Evolutionary conservation across 1,140 invertebrate genomes (phyloP), one percentile per base, ranked within the genome.

Genomic region (Leptopilina clavipes): DNA sequence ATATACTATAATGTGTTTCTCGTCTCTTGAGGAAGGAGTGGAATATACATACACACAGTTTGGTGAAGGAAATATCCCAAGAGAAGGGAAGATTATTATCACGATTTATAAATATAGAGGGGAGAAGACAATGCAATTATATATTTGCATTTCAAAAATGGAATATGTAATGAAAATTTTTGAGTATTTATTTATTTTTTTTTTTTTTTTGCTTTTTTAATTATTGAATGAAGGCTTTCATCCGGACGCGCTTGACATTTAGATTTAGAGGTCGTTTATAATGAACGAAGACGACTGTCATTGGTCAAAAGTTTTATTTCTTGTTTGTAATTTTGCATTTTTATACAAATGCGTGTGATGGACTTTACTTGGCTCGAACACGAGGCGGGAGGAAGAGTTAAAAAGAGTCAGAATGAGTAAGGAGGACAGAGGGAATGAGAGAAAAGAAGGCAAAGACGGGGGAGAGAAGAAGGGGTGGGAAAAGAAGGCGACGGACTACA

Each of bases 401-500:
- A 6, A 40, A 40, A 40, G 37, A 40, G 71, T 43, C 31, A 48
- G 11, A 40, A 40, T 40, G 73, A 70, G 31, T 73, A 73, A 40
- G 48, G 52, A 18, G 70, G 54, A 56, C 59, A 70, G 37, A 22
- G 54, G 71, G 54, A 17, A 74, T 22, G 17, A 65, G 37, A 10
- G 40, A 52, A 37, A 65, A 72, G 74, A 73, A 78, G 70, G 73
- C 59, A 48, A 73, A 73, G 12, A 72, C 70, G 48, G 40, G 65
- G 37, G 75, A 72, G 22, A 44, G 79, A 76, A 52, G 78, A 73
- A 59, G 79, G 72, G 80, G 19, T 74, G 75, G 78, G 56, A 65
- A 52, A 54, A 82, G 76, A 72, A 65, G 59, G 59, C 59, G 59
- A 65, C 59, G 59, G 59, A 65, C 9, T 59, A 59, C 11, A 59